phyloP scores from a whole-genome alignment of 2,888 invertebrate genomes.

The Drosophila neotestacea region DNA sequence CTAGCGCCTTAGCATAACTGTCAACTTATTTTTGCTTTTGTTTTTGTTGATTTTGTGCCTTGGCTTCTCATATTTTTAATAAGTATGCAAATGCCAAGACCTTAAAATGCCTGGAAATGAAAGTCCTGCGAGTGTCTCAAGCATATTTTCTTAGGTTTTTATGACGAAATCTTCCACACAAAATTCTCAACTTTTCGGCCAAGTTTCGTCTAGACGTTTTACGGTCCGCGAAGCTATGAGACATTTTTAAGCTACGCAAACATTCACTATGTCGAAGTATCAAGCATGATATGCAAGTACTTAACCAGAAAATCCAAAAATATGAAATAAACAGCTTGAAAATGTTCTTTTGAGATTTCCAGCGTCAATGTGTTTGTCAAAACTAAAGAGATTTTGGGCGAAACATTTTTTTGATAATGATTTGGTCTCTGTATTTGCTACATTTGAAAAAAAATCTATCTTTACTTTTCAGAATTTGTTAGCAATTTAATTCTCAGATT shows the following conservation, averaged over 20 bases:
- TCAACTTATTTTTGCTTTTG: constrained; percentile 33
- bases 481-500: no score
- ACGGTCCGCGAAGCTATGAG: constrained; percentile 48
- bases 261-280: constrained; percentile 3
- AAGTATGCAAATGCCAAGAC: constrained; percentile 69
- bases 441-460: no score
- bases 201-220: constrained; percentile 68
- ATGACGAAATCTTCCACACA: constrained; percentile 30
- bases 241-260: constrained; percentile 53
- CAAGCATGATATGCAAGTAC: constrained; percentile 12
- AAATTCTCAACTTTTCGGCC: constrained; percentile 49
- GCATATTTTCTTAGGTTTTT: constrained; percentile 32
- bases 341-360: neutral
- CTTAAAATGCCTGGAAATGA: constrained; percentile 22
- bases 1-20: constrained; percentile 42
- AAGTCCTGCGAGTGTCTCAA: constrained; percentile 10
- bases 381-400: neutral
- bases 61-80: constrained; percentile 68
- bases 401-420: no score
- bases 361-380: neutral
- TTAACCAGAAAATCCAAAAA: constrained; percentile 5
- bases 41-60: neutral
- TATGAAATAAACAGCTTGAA: constrained; percentile 13
- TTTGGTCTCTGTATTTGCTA: no score
- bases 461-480: no score